Evolutionary conservation across 2,888 invertebrate genomes (phyloP), one percentile per base, ranked within the genome.

Genomic region (Hyles lineata): DNA sequence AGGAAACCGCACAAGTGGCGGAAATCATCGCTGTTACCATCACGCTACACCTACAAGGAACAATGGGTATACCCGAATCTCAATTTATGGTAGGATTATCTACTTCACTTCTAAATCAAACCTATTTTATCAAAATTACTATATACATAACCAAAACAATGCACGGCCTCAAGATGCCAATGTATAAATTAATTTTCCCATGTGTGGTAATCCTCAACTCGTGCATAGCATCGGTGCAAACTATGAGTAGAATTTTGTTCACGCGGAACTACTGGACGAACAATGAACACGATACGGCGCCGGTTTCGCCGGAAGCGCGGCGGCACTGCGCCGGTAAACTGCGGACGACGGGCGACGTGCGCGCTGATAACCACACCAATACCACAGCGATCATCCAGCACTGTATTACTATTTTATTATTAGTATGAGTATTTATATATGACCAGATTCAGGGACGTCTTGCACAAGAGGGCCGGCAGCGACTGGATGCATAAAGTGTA

Each of bases 221-320:
- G 23, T 43, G 67, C 55, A 72, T 58, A 63, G 55, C 70, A 73
- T 73, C 43, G 58, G 43, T 21, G 21, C 23, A 59, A 83, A 83
- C 85, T 83, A 83, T 82, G 82, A 79, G 76, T 70, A 80, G 81
- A 83, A 88, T 87, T 86, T 85, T 81, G 80, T 82, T 84, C 82
- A 79, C 80, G 81, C 82, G 81, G 77, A 84, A 85, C 83, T 81
- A 80, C 82, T 79, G 80, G 80, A 78, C 79, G 82, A 82, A 88
- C 86, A 89, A 87, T 85, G 84, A 79, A 80, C 80, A 80, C 77
- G 84, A 82, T 82, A 83, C 79, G 87, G 82, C 85, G 86, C 86
- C 86, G 85, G 88, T 85, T 86, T 82, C 70, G 58, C 85, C 85
- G 89, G 89, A 89, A 89, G 84, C 82, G 78, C 78, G 80, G 78